Evolutionary conservation across 2,888 invertebrate genomes (phyloP), one percentile per base, ranked within the genome.

Genomic region (Hermaeophaga mercurialis): DNA sequence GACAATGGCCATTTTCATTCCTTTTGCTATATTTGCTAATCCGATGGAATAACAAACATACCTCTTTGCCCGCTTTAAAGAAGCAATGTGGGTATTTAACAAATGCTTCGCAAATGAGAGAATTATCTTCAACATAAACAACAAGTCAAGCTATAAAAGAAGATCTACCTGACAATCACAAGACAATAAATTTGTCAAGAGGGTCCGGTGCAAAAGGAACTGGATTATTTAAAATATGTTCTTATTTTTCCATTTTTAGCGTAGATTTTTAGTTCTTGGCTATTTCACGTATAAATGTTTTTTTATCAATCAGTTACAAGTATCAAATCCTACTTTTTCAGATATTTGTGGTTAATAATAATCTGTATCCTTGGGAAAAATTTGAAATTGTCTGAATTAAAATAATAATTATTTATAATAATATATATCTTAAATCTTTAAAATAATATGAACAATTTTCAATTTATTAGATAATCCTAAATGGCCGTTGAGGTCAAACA

Each of bases 71-170:
- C 17, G 38, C 46, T 44, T 46, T 50, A 48, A 48, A 54, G 49
- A 46, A 54, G 50, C 54, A 38, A 49, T 46, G 43, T 48, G 39
- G 58, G 58, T 47, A 58, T 55, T 58, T 48, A 49, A 47, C 49
- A 39, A 34, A 58, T 46, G 31, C 33, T 54, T 54, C 45, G 45
- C 59, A 41, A 59, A 54, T 52, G 46, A 36, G 39, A 43, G 18
- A 52, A 58, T 52, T 59, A 48, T 55, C 36, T 44, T 38, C 15
- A 39, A 31, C 52, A 53, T 52, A 59, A 59, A 46, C 34, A 60
- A 57, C 50, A 38, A 54, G 33, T 56, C 46, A 39, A 48, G 38
- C 54, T 47, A 46, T 53, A 56, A 53, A 54, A 59, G 55, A 54
- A 49, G 45, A 45, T 49, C 56, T 45, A 26, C 38, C 50, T 50